Base-by-base conservation (phyloP, 2,888 invertebrate species). In the Heteropelma amictum region DNA sequence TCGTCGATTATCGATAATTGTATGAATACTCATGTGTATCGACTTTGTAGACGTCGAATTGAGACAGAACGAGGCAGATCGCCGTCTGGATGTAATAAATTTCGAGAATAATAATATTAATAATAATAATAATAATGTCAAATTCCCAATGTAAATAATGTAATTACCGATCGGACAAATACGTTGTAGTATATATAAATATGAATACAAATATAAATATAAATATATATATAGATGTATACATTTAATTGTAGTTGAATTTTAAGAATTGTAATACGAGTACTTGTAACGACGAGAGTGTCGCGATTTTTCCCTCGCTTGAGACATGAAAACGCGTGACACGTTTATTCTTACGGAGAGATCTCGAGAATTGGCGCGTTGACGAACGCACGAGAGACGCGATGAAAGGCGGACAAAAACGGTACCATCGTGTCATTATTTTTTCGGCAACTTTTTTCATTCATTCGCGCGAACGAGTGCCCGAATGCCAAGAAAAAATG, bases 141-240 rank as follows among this genome's bases (percentile, higher is more conserved):
- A 71, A 69, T 73, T 70, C 77, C 70, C 64, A 70, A 49, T 80
- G 80, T 80, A 80, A 65, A 80, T 80, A 80, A 67, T 78, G 79
- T 80, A 80, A 75, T 72, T 75, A 79, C 75, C 42, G 72, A 75
- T 61, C 73, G 10, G n/a, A n/a, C n/a, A 69, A 56, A 77, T 71
- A 53, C 60, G 63, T 69, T 63, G 14, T 64, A 65, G 64, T 61
- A 42, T 53, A 40, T 21, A 40, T 19, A 58, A n/a, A 47, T 17
- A 60, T 35, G 42, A 33, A 35, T 64, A 69, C 30, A 53, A 14
- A 58, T 58, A 54, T 30, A 40, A 47, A 61, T 60, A 47, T 40
- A 63, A 53, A 49, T 61, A 68, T 53, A 35, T 38, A 26, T 49
- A 26, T 63, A 72, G 17, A 61, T 67, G 58, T 67, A 72, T 38